Conservation (phyloP, 2,113 vertebrate species). For the Tauraco erythrolophus region DNA sequence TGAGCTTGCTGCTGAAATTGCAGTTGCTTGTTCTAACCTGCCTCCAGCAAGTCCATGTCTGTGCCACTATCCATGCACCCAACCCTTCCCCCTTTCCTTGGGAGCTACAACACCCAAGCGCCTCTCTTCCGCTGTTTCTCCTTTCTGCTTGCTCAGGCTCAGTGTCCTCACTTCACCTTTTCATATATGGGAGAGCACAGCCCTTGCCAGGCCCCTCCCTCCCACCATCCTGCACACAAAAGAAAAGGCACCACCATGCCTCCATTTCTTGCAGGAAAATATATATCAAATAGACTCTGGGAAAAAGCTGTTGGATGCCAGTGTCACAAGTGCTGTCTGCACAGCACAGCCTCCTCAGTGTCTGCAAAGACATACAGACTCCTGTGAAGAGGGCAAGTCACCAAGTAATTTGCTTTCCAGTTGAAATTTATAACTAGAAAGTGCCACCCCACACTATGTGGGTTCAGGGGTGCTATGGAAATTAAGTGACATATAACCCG, state of each 20-base stretch:
- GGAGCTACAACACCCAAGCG: neutral
- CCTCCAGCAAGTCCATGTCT: neutral
- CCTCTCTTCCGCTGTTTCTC: neutral
- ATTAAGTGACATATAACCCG: neutral
- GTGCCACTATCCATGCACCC: neutral
- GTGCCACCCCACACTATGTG: rapidly evolving
- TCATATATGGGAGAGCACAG: neutral
- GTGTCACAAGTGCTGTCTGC: neutral
- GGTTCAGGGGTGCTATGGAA: neutral
- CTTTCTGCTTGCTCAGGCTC: neutral
- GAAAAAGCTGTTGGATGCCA: neutral
- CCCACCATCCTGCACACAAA: neutral
- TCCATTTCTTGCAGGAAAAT: neutral
- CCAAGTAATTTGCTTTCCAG: neutral
- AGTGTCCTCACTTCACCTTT: neutral
- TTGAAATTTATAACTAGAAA: neutral
- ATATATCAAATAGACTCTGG: rapidly evolving
- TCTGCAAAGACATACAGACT: neutral
- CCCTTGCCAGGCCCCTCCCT: neutral
- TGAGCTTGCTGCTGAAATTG: neutral
- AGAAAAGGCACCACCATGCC: neutral
- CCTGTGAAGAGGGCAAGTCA: neutral
- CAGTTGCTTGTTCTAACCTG: neutral
- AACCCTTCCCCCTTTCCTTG: neutral
- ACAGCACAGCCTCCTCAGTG: neutral